Percentiles rank a stretch among this genome's conserved stretches.
Evolutionary conservation across 2,113 vertebrate species (phyloP).

Genomic region (Hydrochoerus hydrochaeris): DNA sequence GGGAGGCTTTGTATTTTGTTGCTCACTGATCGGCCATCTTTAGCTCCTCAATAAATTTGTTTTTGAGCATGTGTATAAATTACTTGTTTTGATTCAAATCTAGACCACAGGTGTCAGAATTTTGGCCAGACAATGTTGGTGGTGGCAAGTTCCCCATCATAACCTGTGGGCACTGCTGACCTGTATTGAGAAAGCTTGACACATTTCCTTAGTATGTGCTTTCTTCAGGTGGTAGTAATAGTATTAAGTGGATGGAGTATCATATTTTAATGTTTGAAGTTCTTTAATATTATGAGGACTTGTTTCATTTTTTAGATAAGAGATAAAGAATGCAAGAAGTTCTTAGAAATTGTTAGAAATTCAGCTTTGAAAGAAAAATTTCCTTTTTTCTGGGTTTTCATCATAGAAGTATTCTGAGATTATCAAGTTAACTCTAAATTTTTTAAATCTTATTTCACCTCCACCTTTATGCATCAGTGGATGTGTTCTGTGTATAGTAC

Average conservation of each 20-base stretch:
- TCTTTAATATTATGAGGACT: not conserved
- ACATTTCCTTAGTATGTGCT: not conserved
- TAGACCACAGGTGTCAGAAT: not conserved
- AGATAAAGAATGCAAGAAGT: not conserved
- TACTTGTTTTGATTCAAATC: constrained; percentile 12
- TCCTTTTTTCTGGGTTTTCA: not conserved
- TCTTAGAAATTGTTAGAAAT: constrained; percentile 36
- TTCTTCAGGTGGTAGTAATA: not conserved
- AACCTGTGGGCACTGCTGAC: too few species aligned
- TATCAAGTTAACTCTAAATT: not conserved
- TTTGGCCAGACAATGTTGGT: not conserved
- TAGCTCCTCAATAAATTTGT: not conserved
- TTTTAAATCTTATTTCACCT: not conserved
- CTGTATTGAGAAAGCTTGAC: accelerated
- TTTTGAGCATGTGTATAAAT: not conserved
- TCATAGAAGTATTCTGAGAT: constrained; percentile 37
- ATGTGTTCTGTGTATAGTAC: not conserved
- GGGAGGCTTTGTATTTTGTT: too few species aligned
- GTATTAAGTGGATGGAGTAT: not conserved
- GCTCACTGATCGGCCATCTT: too few species aligned
- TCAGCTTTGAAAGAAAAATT: constrained; percentile 35
- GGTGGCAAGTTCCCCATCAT: not conserved
- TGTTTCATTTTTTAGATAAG: constrained; percentile 4
- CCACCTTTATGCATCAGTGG: not conserved
- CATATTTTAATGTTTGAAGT: constrained; percentile 30